Evolutionary conservation across 2,888 invertebrate genomes (phyloP), one percentile per base, ranked within the genome.

Genomic region (Rotaria magnacalcarata): DNA sequence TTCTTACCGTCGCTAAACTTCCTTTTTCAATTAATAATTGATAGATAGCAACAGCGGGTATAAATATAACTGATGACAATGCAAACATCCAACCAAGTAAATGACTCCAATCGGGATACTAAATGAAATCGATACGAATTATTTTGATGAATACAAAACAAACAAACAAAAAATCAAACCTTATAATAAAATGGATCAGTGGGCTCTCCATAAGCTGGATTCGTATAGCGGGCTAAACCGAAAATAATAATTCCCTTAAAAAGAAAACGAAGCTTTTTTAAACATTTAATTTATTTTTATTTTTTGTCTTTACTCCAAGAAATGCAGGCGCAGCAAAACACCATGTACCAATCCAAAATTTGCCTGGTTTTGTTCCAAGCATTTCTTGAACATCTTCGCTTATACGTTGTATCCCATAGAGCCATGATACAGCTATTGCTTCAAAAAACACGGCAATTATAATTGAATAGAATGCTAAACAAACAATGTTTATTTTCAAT

Each of bases 261-360:
- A 24, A 24, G 47, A 47, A 47, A 80, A 47, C 2, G 11, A 50
- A 14, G 14, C 8, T 14, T 50, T 14, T 52, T 16, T 52, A 52
- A 52, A 52, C 52, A 52, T 16, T 16, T 16, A 0, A 16, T 27
- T 27, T 74, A 1, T 41, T 41, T 2, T 21, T 41, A 34, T 19
- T 34, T 7, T 2, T 21, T 41, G 16, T 19, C 10, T 7, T 90
- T 90, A 94, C 94, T 89, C 97, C 93, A 34, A 99, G 93, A 91
- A 98, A 97, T 0, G 95, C 91, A 0, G 98, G 98, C 0, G 96
- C 97, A 3, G 95, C 94, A 89, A 95, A 96, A 88, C 95, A 94
- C 97, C 98, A 99, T 91, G 97, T 97, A 54, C 97, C 94, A 87
- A 95, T 93, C 98, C 98, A 99, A 91, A 97, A 99, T 85, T 94